Evolutionary conservation across 2,113 vertebrate species (phyloP).

Genomic region (pig (Sus scrofa)): T2T-Sscrofa CM000817.6:11760501-11761000

Average conservation of each 20-base stretch:
- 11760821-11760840: neutral
- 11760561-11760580: neutral
- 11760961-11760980: neutral
- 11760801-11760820: neutral
- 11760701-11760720: conserved; percentile 75
- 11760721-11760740: conserved; percentile 70
- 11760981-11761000: rapidly evolving
- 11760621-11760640: neutral
- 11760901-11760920: neutral
- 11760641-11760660: conserved; percentile 55
- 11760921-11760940: neutral
- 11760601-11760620: neutral
- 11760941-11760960: rapidly evolving
- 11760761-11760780: conserved; percentile 59
- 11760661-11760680: conserved; percentile 32
- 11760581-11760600: neutral
- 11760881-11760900: neutral
- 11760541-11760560: neutral
- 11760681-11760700: conserved; percentile 72
- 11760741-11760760: conserved; percentile 66
- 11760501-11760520: neutral
- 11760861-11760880: neutral
- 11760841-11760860: neutral
- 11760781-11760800: neutral
- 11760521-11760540: neutral